phyloP scores from a whole-genome alignment of 1,140 invertebrate genomes.

The Chymomyza costata region DNA sequence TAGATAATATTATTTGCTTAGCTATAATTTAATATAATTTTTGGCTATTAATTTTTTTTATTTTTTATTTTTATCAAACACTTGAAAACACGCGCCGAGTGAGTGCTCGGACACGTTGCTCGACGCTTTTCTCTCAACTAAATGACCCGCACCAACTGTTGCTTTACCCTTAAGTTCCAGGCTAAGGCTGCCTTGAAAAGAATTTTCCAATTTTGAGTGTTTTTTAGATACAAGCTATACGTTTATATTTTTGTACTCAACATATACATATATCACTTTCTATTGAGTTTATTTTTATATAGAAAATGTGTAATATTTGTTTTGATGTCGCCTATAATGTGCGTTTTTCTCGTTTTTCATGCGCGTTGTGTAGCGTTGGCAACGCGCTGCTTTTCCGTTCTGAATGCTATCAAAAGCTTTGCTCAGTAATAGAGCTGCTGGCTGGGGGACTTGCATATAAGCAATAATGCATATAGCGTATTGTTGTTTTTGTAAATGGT shows the following conservation, averaged over 20 bases:
- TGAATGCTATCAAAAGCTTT: slow-evolving; percentile 56
- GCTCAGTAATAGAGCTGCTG: slow-evolving; percentile 43
- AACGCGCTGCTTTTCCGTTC: slow-evolving; percentile 65
- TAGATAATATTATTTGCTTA: too few relatives aligned
- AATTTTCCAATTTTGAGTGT: slow-evolving; percentile 19
- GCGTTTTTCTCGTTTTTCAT: slow-evolving; percentile 25
- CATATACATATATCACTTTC: slow-evolving; percentile 3
- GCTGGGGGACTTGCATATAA: slow-evolving; percentile 28
- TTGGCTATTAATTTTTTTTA: too few relatives aligned
- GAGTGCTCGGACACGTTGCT: too few relatives aligned
- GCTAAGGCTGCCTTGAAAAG: neutral
- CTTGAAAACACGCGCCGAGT: too few relatives aligned
- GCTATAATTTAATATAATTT: too few relatives aligned
- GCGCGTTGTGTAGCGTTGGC: slow-evolving; percentile 48
- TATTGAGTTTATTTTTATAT: slow-evolving; percentile 1
- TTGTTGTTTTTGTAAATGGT: slow-evolving; percentile 13
- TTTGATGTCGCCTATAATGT: slow-evolving; percentile 10
- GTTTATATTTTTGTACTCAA: neutral
- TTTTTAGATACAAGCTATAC: too few relatives aligned
- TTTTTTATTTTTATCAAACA: too few relatives aligned
- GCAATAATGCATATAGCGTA: slow-evolving; percentile 18
- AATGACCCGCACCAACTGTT: too few relatives aligned
- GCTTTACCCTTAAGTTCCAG: too few relatives aligned
- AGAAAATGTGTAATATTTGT: slow-evolving; percentile 4
- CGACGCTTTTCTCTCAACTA: too few relatives aligned